phyloP scores from a whole-genome alignment of 2,113 vertebrate genomes.

The Irena cyanogastra region DNA sequence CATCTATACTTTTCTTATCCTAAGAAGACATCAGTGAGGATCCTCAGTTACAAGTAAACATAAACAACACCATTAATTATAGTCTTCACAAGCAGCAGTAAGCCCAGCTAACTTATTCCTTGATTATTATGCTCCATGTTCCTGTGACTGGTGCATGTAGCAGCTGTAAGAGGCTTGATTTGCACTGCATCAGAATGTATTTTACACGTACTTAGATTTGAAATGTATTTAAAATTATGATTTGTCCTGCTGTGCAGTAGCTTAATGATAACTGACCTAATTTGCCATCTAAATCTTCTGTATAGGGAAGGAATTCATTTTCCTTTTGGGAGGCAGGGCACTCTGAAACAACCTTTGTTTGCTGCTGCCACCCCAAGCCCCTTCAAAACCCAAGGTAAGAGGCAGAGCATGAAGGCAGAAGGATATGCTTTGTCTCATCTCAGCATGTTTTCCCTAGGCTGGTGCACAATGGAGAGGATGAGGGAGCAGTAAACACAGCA shows the following conservation, averaged over 20 bases:
- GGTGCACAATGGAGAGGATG: background rate
- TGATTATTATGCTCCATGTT: background rate
- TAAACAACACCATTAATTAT: background rate
- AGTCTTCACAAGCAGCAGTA: background rate
- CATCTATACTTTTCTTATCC: background rate
- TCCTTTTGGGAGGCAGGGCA: background rate
- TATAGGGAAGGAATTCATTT: background rate
- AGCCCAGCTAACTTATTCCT: background rate
- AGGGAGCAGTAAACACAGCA: background rate
- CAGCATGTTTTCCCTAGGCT: background rate
- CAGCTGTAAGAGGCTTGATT: slow-evolving; percentile 14
- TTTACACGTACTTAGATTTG: slow-evolving; percentile 11
- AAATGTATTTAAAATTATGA: slow-evolving; percentile 49
- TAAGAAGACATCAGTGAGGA: background rate
- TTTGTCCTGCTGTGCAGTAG: slow-evolving; percentile 30
- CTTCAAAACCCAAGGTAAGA: background rate
- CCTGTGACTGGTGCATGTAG: background rate
- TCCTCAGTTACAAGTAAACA: background rate
- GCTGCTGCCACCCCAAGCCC: background rate
- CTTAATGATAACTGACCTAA: slow-evolving; percentile 45
- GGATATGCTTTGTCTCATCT: background rate
- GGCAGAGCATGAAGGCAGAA: background rate
- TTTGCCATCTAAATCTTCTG: slow-evolving; percentile 6
- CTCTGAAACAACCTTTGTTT: background rate
- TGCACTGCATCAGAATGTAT: background rate